These are phyloP conservation scores for Erithacus rubecula DNA, from an alignment of 2,797 vertebrate species.

Conservation along the genomic window DNA sequence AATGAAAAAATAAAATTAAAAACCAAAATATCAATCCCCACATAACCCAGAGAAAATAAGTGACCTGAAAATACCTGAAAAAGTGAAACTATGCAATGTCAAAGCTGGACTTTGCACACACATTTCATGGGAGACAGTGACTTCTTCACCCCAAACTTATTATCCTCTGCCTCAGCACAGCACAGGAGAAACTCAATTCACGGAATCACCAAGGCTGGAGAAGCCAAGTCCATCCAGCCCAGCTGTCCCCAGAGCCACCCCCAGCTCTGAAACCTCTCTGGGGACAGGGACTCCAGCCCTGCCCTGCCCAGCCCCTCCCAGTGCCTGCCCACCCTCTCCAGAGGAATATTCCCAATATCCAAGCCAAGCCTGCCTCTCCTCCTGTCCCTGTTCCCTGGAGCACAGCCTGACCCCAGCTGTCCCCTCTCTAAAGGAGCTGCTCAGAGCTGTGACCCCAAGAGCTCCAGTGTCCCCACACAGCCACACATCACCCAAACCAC, in stretches of 20 bases:
- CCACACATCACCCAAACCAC: background rate
- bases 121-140: background rate
- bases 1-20: background rate
- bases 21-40: background rate
- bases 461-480: background rate
- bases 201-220: accelerated
- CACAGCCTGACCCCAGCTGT: background rate
- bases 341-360: background rate
- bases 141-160: background rate
- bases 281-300: background rate
- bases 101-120: background rate
- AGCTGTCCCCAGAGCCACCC: background rate
- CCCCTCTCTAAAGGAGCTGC: background rate
- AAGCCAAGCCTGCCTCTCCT: background rate
- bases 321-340: accelerated
- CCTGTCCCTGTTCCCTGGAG: background rate
- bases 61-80: background rate
- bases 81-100: accelerated
- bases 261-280: background rate
- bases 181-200: background rate
- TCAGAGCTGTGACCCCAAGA: background rate
- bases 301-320: background rate
- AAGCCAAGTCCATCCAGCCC: background rate
- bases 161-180: accelerated
- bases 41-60: background rate